A percentile compares a stretch with the other conserved stretches of the same genome.
Evolutionary conservation across 2,888 invertebrate species (phyloP).

Genomic region (Temnothorax unifasciatus): DNA sequence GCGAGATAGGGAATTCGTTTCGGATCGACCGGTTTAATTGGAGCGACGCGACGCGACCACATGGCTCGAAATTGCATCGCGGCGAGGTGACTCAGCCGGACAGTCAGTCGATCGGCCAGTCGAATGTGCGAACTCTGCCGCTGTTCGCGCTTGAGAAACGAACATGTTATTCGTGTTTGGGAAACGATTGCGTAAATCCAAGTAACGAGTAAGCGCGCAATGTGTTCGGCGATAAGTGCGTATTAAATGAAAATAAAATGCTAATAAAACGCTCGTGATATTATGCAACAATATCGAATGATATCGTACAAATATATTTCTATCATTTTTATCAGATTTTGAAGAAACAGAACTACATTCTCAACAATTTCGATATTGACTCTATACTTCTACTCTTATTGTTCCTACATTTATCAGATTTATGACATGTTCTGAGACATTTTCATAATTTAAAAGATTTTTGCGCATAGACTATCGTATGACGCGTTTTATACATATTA

Average conservation of each 20-base stretch:
- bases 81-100: conserved; percentile 37
- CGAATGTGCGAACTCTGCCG: neutral
- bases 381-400: too few species aligned
- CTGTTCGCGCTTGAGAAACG: conserved; percentile 27
- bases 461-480: too few species aligned
- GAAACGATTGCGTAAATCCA: conserved; percentile 12
- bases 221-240: neutral
- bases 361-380: too few species aligned
- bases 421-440: neutral
- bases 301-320: too few species aligned
- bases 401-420: neutral
- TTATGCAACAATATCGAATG: neutral
- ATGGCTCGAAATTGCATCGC: conserved; percentile 67
- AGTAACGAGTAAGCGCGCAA: neutral
- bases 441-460: neutral
- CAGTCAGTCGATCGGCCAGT: neutral
- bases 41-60: conserved; percentile 62
- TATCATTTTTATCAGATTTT: neutral
- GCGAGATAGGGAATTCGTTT: conserved; percentile 70
- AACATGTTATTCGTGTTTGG: conserved; percentile 29
- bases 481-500: too few species aligned
- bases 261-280: neutral
- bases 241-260: neutral
- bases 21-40: conserved; percentile 72
- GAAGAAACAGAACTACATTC: neutral